These are phyloP conservation scores for Oophaga pumilio DNA, from an alignment of 2,113 vertebrate genomes.

Conservation along the genomic window DNA sequence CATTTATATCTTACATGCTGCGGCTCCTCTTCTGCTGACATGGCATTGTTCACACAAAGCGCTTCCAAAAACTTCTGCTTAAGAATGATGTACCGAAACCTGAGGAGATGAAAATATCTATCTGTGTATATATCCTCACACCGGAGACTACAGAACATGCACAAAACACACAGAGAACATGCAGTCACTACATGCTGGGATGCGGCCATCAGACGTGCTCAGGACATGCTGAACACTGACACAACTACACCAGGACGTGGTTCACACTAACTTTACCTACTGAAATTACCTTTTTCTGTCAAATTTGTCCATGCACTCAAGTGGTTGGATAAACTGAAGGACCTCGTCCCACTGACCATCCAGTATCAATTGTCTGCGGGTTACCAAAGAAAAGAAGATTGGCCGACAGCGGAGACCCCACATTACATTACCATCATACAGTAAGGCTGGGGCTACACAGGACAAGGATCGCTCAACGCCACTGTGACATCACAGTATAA, in stretches of 20 bases:
- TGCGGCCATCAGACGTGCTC: too few species aligned
- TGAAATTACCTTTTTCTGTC: conserved; percentile 88
- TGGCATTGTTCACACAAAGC: conserved; percentile 96
- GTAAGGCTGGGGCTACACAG: too few species aligned
- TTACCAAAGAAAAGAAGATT: not conserved
- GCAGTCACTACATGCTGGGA: too few species aligned
- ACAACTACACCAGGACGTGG: too few species aligned
- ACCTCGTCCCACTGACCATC: conserved; percentile 99
- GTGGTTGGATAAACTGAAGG: conserved; percentile 96
- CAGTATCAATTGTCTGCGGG: conserved; percentile 88
- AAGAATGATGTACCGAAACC: conserved; percentile 94
- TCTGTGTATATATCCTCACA: not conserved
- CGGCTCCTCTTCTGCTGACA: conserved; percentile 91
- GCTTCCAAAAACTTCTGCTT: conserved; percentile 98
- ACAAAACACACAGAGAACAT: too few species aligned
- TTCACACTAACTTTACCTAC: not conserved
- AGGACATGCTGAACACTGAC: too few species aligned
- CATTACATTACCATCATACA: not conserved
- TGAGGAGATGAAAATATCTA: conserved; percentile 62
- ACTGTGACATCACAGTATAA: too few species aligned
- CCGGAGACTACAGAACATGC: not conserved
- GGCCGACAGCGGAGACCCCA: not conserved
- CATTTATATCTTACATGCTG: conserved; percentile 83
- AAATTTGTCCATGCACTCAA: conserved; percentile 97
- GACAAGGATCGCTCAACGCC: too few species aligned